Conservation (phyloP, 2,888 invertebrate genomes). For the Cataglyphis altisquamis region DNA sequence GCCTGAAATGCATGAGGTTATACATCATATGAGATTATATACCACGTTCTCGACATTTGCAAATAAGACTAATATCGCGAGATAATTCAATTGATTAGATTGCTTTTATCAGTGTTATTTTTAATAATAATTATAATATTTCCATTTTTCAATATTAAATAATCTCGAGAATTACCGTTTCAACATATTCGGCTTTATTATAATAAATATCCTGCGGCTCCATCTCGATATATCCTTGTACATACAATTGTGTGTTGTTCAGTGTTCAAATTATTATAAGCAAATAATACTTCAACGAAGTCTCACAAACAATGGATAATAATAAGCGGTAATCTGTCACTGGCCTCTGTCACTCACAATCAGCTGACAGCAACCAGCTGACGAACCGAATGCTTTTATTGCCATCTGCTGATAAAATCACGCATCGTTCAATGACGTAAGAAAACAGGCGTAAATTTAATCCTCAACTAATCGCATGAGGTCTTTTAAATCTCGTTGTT, state of each 20-base stretch:
- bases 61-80: not conserved
- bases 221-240: constrained; percentile 87
- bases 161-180: constrained; percentile 91
- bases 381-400: not conserved
- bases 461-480: not conserved
- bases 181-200: constrained; percentile 97
- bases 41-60: not conserved
- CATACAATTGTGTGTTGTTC: not conserved
- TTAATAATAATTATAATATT: not conserved
- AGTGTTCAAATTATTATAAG: not conserved
- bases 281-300: not conserved
- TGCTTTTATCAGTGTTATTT: not conserved
- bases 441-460: not conserved
- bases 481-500: not conserved
- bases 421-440: not conserved
- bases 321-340: not conserved
- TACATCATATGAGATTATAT: constrained; percentile 64
- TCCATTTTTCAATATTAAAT: not conserved
- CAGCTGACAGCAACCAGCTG: not conserved
- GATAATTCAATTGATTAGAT: not conserved
- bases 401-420: constrained; percentile 6
- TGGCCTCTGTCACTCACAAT: not conserved
- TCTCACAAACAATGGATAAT: not conserved
- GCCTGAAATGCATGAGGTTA: constrained; percentile 89
- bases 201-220: constrained; percentile 96